Conservation (phyloP, 1,140 invertebrate genomes). For the Mesaphorura yosii region DNA sequence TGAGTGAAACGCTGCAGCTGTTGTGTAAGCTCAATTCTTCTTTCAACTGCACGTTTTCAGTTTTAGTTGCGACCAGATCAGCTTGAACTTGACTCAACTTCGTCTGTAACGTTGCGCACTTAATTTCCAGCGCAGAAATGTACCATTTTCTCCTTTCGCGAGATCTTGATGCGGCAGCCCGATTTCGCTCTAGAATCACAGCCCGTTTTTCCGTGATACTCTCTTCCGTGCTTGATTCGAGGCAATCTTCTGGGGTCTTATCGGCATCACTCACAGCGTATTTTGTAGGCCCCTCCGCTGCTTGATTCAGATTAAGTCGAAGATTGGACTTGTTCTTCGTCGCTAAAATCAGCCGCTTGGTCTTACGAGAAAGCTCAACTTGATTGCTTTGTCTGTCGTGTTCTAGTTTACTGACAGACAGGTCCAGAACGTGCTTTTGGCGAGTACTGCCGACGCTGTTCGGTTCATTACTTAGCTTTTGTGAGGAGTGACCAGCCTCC, state of each 20-base stretch:
- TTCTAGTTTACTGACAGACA: too few relatives aligned
- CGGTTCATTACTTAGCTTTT: too few relatives aligned
- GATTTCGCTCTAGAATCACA: slow-evolving; percentile 25
- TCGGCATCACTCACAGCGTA: too few relatives aligned
- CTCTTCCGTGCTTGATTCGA: neutral
- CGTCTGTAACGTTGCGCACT: slow-evolving; percentile 1
- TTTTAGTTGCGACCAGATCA: neutral
- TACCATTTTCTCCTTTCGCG: slow-evolving; percentile 26
- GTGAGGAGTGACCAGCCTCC: too few relatives aligned
- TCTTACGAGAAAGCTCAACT: too few relatives aligned
- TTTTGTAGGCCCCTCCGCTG: too few relatives aligned
- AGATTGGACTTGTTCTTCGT: too few relatives aligned
- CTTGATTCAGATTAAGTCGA: too few relatives aligned
- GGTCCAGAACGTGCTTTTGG: too few relatives aligned
- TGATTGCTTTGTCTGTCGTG: too few relatives aligned
- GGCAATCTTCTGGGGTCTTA: neutral
- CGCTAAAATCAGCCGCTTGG: too few relatives aligned
- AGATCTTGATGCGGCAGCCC: slow-evolving; percentile 20
- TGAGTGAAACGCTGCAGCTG: slow-evolving; percentile 9
- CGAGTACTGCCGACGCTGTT: too few relatives aligned
- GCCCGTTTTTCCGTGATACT: neutral
- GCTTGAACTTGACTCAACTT: slow-evolving; percentile 2
- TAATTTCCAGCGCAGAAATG: slow-evolving; percentile 14
- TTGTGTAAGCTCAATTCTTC: slow-evolving; percentile 9
- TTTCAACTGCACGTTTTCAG: neutral